Base-by-base conservation (phyloP, 2,888 invertebrate species). In the Sturmia bella region DNA sequence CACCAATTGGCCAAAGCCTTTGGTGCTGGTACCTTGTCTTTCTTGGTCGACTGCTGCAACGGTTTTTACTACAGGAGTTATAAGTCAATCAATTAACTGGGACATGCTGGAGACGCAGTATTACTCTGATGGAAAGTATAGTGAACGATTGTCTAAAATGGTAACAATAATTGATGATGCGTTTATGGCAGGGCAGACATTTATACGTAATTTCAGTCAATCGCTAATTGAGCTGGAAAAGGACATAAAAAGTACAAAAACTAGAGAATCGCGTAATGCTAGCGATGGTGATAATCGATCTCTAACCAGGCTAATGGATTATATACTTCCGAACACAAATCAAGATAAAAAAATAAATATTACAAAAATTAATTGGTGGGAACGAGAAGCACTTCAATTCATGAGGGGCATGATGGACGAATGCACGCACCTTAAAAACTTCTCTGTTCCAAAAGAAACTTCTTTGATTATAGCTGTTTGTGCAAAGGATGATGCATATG, bases 341-440 rank as follows among this genome's bases (percentile, higher is more conserved):
- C 77, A 85, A 11, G 83, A 64, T 9, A 84, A 83, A 45, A 89
- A 88, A 84, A 93, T 93, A 89, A 92, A 93, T 85, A 93, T 93
- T 86, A 92, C 91, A 68, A 93, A 93, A 88, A 93, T 93, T 70
- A 95, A 95, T 85, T 94, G 94, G 93, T 93, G 94, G 84, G 94
- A 95, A 89, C 93, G 94, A 85, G 96, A 97, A 90, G 96, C 97
- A 0, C 86, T 97, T 70, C 96, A 96, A 91, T 98, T 99, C 89
- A 99, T 99, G 99, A 92, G 96, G 61, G 98, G 98, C 0, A 95
- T 99, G 85, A 99, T 99, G 99, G 99, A 99, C 89, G 98, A 99
- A 90, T 99, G 98, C 89, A 99, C 99, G 0, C 98, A 99, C 91
- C 92, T 99, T 48, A 96, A 95, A 84, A 98, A 99, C 91, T 99